Evolutionary conservation across 2,113 vertebrate species (phyloP).

Genomic region (Platysternon megacephalum): DNA sequence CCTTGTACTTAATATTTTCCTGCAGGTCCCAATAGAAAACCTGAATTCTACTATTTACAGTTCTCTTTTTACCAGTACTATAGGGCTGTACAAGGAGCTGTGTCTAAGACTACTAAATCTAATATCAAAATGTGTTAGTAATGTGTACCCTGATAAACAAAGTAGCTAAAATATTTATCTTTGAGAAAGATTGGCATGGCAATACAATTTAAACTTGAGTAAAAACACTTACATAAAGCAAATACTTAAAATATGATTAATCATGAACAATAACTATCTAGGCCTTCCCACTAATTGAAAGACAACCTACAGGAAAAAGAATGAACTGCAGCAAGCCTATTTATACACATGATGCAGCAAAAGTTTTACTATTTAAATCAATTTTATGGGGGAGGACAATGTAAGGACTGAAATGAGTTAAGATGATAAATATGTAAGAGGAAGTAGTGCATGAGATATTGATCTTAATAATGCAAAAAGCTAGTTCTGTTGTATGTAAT

Average conservation of each 20-base stretch:
- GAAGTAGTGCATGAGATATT: background rate
- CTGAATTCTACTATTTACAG: background rate
- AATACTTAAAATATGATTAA: background rate
- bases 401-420: background rate
- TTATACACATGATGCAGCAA: background rate
- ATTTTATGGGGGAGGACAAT: background rate
- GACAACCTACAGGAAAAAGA: background rate
- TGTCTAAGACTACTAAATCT: background rate
- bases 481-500: background rate
- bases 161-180: background rate
- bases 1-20: background rate
- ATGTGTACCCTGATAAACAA: background rate
- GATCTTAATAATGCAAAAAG: background rate
- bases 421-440: background rate
- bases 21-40: background rate
- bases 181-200: background rate
- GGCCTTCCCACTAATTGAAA: background rate
- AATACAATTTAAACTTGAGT: background rate
- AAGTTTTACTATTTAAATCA: background rate
- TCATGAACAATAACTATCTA: background rate
- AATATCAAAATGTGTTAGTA: background rate
- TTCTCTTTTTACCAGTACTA: background rate
- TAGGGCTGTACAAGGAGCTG: too few relatives aligned
- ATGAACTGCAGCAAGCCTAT: background rate
- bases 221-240: background rate